Base-by-base conservation (phyloP, 2,797 vertebrate species). In the Diceros bicornis region DNA sequence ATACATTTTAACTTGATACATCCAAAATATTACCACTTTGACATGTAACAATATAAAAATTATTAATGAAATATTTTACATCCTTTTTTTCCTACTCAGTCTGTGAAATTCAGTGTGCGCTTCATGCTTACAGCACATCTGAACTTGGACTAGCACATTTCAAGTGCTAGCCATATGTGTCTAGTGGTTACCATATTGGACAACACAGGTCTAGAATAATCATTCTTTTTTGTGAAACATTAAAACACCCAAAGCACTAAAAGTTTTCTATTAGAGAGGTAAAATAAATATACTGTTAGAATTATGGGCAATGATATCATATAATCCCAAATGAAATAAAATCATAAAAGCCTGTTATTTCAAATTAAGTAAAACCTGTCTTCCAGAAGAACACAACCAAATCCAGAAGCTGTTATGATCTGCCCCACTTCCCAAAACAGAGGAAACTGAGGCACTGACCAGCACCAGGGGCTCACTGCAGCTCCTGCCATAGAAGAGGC, bases 241-340 rank as follows among this genome's bases (percentile, higher is more conserved):
- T 41, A 41, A 25, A 75, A 89, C 0, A 52, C 29, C 29, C n/a
- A 86, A 50, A 81, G 44, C 41, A 79, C 23, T 37, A 11, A 4
- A 82, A 23, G 29, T 37, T 90, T 84, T 96, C 91, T 59, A 75
- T 32, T 64, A 78, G 13, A 16, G 55, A 93, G 29, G 27, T 69
- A 75, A 82, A 92, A 72, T 75, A 71, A 50, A 47, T 55, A 25
- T 4, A 64, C 2, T 44, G 11, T 78, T 81, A 92, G 44, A 83
- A 74, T 72, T 64, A 64, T 44, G 64, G 69, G 32, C 18, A 57
- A 52, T 77, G 25, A 25, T 69, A 72, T 20, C 68, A 66, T 16
- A 71, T 2, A 86, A 47, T 72, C 47, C 61, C 88, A 87, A 93
- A 78, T 69, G 64, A 85, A 74, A 84, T 88, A 59, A 91, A 89